Evolutionary conservation across 2,888 invertebrate species (phyloP), one percentile per base, ranked within the genome.

Genomic region (Anthrax anthrax): DNA sequence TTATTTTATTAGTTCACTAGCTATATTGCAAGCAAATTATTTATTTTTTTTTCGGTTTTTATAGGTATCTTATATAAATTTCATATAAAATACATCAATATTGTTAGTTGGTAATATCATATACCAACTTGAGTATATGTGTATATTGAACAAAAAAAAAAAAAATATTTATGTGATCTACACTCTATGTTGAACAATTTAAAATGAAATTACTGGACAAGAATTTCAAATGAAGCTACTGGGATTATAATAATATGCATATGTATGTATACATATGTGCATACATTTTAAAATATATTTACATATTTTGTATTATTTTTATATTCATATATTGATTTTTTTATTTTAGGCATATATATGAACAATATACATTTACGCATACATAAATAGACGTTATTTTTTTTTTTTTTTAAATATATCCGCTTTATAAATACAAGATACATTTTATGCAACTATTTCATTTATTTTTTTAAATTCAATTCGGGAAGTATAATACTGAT

Each of bases 371-470:
- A 19, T 19, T 41, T 41, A 36, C 16, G 36, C 23, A 23, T 23
- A 23, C 23, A 23, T 23, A 23, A 23, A 23, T 23, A 23, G 23
- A 4, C 8, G 23, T 4, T 23, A 23, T 23, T 6, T 23, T 4
- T 23, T 6, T n/a, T n/a, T 6, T 6, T 23, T 23, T 23, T 23
- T 4, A 23, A 23, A 6, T 23, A 46, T 42, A 42, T 48, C 48
- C 48, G 48, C 48, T 48, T 48, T 48, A 48, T 48, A 48, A 48
- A 48, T 48, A 48, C 42, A 45, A 18, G 42, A 39, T 42, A 19
- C 37, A 17, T 27, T 17, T 16, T 17, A 27, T 18, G 16, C n/a
- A 17, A 29, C 37, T n/a, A 27, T 42, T 39, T 42, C 48, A 48
- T 42, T 48, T 45, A 42, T 38, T 42, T 39, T 48, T 39, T 29